Evolutionary conservation across 2,113 vertebrate species (phyloP).

Genomic region (Bufo bufo): DNA sequence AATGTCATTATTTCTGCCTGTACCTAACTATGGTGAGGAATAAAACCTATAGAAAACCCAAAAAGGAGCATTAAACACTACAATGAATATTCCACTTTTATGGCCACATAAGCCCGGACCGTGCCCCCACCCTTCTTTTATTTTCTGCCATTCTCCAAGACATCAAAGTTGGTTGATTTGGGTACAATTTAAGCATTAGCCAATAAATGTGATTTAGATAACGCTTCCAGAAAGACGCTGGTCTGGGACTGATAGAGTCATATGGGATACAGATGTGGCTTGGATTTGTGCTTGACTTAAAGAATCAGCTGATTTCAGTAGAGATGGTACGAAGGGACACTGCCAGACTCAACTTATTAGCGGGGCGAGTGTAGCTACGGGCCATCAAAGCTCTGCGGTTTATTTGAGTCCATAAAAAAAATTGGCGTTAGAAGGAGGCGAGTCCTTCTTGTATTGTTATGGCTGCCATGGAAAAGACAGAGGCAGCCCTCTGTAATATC

Average conservation of each 20-base stretch:
- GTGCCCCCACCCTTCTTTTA: slow-evolving; percentile 60
- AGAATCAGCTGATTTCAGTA: slow-evolving; percentile 71
- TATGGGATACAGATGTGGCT: slow-evolving; percentile 91
- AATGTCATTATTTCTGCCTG: slow-evolving; percentile 61
- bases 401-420: slow-evolving; percentile 52
- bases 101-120: slow-evolving; percentile 58
- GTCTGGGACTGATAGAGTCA: slow-evolving; percentile 78
- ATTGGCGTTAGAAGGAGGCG: neutral
- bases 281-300: slow-evolving; percentile 70
- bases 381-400: slow-evolving; percentile 54
- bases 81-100: slow-evolving; percentile 43
- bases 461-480: slow-evolving; percentile 48
- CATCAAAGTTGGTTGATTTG: slow-evolving; percentile 60
- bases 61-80: slow-evolving; percentile 35
- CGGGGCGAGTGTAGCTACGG: slow-evolving; percentile 1
- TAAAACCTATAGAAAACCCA: slow-evolving; percentile 59
- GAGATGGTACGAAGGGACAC: slow-evolving; percentile 62
- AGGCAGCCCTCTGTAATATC: slow-evolving; percentile 44
- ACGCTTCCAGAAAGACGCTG: slow-evolving; percentile 85
- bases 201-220: slow-evolving; percentile 93
- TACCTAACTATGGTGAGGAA: slow-evolving; percentile 57
- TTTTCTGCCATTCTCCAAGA: slow-evolving; percentile 61
- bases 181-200: slow-evolving; percentile 73
- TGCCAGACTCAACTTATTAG: slow-evolving; percentile 57
- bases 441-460: slow-evolving; percentile 49